A percentile compares a stretch with the other conserved stretches of the same genome.
These are phyloP conservation scores for Platysteira castanea DNA, from an alignment of 2,113 vertebrate genomes.

Conservation along the genomic window DNA sequence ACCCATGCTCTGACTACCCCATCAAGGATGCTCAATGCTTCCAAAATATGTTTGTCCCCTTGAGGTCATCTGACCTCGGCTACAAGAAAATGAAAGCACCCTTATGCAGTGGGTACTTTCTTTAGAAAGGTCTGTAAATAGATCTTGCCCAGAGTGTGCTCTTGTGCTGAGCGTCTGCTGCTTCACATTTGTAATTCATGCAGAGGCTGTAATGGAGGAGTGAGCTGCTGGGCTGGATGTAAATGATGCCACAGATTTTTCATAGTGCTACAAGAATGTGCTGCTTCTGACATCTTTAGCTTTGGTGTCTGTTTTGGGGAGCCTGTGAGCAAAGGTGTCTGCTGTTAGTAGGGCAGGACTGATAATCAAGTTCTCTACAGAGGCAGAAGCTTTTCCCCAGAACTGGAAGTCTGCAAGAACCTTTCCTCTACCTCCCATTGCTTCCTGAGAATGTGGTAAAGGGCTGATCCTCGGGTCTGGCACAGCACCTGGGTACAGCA, in stretches of 20 bases:
- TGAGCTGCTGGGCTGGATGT: background rate
- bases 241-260: background rate
- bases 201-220: background rate
- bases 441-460: background rate
- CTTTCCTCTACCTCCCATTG: background rate
- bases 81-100: background rate
- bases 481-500: background rate
- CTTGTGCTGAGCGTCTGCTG: background rate
- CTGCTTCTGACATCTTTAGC: background rate
- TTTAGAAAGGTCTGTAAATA: background rate
- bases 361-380: background rate
- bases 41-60: background rate
- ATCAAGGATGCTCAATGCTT: background rate
- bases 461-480: background rate
- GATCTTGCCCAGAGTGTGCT: background rate
- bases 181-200: background rate
- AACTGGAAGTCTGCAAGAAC: background rate
- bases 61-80: background rate
- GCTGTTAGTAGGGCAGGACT: background rate
- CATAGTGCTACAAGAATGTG: background rate
- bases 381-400: background rate
- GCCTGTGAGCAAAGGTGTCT: background rate
- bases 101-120: background rate
- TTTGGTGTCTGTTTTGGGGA: background rate
- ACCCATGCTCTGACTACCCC: background rate